Percentiles rank a stretch among this genome's conserved stretches.
phyloP scores from a whole-genome alignment of 2,113 vertebrate genomes.

The Echinops telfairi region DNA sequence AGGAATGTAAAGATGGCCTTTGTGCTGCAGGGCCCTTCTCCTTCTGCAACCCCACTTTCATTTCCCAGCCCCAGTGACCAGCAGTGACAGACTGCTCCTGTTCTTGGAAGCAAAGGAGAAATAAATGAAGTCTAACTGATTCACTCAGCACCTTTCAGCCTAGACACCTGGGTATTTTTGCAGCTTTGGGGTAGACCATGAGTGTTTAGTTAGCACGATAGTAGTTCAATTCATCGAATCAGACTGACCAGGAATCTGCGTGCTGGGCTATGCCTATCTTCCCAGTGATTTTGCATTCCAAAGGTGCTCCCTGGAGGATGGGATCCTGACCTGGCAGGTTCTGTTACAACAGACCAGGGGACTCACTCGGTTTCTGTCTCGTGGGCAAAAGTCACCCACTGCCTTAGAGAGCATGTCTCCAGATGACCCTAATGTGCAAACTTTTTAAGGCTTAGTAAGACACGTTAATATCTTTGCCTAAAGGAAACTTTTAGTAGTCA shows the following conservation, averaged over 20 bases:
- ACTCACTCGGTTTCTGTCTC: background rate
- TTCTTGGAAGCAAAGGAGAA: conserved; percentile 38
- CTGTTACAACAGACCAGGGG: background rate
- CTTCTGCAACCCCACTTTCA: conserved; percentile 32
- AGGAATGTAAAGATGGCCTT: conserved; percentile 69
- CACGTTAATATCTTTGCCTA: background rate
- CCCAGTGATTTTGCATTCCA: background rate
- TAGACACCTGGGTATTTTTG: conserved; percentile 28
- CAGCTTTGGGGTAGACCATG: background rate
- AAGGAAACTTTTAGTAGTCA: background rate
- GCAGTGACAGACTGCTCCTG: conserved; percentile 43
- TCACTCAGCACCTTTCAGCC: conserved; percentile 41
- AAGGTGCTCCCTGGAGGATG: background rate
- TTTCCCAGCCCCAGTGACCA: conserved; percentile 40
- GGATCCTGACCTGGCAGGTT: background rate
- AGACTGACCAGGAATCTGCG: background rate
- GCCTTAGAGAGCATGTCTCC: background rate
- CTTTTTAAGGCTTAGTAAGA: conserved; percentile 3
- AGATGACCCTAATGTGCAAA: background rate
- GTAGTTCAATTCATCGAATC: background rate
- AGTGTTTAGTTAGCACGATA: background rate
- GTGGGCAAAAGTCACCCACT: background rate
- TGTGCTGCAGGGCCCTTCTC: background rate
- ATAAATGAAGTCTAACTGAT: conserved; percentile 18
- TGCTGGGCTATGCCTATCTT: background rate